phyloP scores from a whole-genome alignment of 2,797 vertebrate species.

The Orientallactaga sibirica region DNA sequence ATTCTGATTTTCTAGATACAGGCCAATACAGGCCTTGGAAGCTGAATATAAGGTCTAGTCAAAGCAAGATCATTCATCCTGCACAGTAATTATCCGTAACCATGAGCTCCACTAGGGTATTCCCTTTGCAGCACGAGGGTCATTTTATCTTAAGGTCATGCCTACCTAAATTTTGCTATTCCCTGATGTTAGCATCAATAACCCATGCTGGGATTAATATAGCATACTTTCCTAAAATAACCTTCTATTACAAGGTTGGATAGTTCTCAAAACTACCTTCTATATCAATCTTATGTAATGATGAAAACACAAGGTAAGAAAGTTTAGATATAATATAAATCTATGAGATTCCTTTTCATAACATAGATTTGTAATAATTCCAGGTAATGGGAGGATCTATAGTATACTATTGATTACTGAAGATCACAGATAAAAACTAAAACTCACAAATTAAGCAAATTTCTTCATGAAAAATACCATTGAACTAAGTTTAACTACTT shows the following conservation, averaged over 20 bases:
- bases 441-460: constrained; percentile 35
- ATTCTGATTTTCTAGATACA: constrained; percentile 62
- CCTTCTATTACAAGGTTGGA: constrained; percentile 83
- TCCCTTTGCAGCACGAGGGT: constrained; percentile 64
- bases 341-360: constrained; percentile 66
- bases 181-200: constrained; percentile 81
- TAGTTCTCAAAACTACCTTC: constrained; percentile 79
- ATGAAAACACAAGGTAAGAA: constrained; percentile 80
- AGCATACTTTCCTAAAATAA: constrained; percentile 81
- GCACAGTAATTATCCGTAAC: constrained; percentile 66
- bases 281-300: constrained; percentile 83
- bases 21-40: neutral
- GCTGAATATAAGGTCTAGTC: constrained; percentile 24
- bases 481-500: constrained; percentile 49
- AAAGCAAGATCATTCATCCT: constrained; percentile 63
- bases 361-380: constrained; percentile 65
- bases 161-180: constrained; percentile 72
- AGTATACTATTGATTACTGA: constrained; percentile 58
- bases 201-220: constrained; percentile 80
- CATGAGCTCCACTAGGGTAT: constrained; percentile 55
- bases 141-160: constrained; percentile 80
- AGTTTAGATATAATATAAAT: constrained; percentile 72
- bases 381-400: constrained; percentile 51
- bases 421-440: constrained; percentile 59
- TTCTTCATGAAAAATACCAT: constrained; percentile 14